Evolutionary conservation across 2,113 vertebrate genomes (phyloP), one percentile per base, ranked within the genome.

Genomic region (Nerophis lumbriciformis): DNA sequence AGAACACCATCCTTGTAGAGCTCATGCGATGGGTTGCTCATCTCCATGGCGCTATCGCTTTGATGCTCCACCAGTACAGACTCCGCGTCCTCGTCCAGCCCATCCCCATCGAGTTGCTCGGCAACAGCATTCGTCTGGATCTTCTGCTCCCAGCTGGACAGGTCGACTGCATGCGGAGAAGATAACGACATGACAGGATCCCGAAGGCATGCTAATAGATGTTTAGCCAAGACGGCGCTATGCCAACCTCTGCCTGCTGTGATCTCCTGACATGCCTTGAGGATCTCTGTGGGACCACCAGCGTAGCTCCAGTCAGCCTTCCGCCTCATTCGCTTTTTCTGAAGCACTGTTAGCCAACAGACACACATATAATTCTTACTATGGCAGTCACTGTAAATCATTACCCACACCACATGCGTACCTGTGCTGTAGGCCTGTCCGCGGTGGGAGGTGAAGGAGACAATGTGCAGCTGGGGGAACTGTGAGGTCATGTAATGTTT

Each of bases 141-240:
- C 87, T 95, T 95, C 66, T 93, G 89, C 76, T 92, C 90, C 95
- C 94, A 97, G 80, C 93, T 94, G 72, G 86, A 92, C 68, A 97
- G 73, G 66, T 96, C 93, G 74, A 96, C 95, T 95, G 81, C 39
- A 9, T 13, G 11, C 5, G 5, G 16, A 6, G 9, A 44, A 57
- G 39, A 6, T 12, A 39, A 58, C 59, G 28, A 63, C 10, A 55
- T 28, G 4, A 65, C 48, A 61, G 6, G 6, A 53, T 51, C 44
- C 55, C 6, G 13, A 35, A 28, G 14, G 8, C 15, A 36, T 28
- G 16, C 6, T 12, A 21, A 47, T 2, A 44, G 19, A 19, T 10
- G 11, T 5, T 4, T 45, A n/a, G 14, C 0, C 10, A 14, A 12
- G 7, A 50, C 8, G 6, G 8, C 42, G 42, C 42, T 44, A 44